Evolutionary conservation across 1,140 invertebrate species (phyloP).

Genomic region (Leptinotarsa lineolata): DNA sequence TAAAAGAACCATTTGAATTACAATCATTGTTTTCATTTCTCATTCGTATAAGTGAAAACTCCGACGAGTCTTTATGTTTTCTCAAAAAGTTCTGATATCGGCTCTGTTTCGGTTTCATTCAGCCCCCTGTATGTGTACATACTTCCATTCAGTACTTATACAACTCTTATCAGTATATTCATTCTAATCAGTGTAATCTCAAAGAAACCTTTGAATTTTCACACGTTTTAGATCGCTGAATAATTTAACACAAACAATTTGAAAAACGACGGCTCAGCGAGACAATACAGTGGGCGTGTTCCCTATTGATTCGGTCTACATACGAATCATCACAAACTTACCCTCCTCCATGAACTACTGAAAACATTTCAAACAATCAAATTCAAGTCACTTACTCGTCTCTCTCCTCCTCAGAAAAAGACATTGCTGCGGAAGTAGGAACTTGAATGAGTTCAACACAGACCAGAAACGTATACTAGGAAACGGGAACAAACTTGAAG

Average conservation of each 20-base stretch:
- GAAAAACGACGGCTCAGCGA: background rate
- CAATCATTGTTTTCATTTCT: no score
- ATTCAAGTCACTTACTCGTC: constrained; percentile 58
- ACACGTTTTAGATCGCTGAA: background rate
- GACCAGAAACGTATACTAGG: constrained; percentile 28
- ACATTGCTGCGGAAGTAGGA: constrained; percentile 41
- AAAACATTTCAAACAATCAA: background rate
- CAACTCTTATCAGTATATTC: background rate
- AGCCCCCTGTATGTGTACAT: no score
- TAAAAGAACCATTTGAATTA: no score
- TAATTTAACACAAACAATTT: background rate
- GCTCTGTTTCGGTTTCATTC: no score
- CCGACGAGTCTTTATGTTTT: no score
- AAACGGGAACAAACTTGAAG: background rate
- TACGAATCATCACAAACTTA: background rate
- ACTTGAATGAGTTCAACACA: constrained; percentile 5
- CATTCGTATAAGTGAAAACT: no score
- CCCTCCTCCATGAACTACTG: background rate
- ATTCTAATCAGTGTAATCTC: no score
- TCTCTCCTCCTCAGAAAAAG: constrained; percentile 59
- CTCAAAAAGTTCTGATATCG: no score
- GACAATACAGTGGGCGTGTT: background rate
- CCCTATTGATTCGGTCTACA: background rate
- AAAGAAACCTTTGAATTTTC: no score
- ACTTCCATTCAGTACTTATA: no score